These are phyloP conservation scores for Torymus texanus DNA, from an alignment of 2,888 invertebrate genomes.

Conservation along the genomic window DNA sequence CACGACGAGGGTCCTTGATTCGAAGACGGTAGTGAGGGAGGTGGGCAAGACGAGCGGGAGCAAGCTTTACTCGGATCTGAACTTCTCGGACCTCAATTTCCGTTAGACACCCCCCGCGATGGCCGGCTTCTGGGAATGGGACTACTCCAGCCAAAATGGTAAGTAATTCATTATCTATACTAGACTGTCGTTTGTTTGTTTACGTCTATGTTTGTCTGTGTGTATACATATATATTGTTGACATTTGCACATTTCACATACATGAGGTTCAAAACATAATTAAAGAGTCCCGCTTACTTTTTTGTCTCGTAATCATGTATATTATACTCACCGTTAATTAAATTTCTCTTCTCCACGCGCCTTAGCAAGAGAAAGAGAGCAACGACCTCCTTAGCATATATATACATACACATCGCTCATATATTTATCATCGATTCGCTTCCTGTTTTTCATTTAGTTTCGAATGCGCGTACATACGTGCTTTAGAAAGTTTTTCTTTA, in stretches of 20 bases:
- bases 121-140: conserved; percentile 78
- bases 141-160: conserved; percentile 80
- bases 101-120: conserved; percentile 65
- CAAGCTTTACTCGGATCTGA: conserved; percentile 72
- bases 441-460: conserved; percentile 1
- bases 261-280: too few species aligned
- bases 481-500: conserved; percentile 20
- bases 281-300: too few species aligned
- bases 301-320: too few species aligned
- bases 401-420: neutral
- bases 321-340: neutral
- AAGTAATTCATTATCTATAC: conserved; percentile 66
- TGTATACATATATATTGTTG: too few species aligned
- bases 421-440: neutral
- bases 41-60: conserved; percentile 70
- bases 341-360: neutral
- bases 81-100: conserved; percentile 71
- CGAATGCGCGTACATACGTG: neutral
- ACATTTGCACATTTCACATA: too few species aligned
- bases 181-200: too few species aligned
- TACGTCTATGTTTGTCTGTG: too few species aligned
- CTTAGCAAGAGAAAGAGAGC: neutral
- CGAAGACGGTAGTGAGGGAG: conserved; percentile 31
- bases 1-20: conserved; percentile 20
- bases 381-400: neutral